Percentiles rank a stretch among this genome's conserved stretches.
Evolutionary conservation across 2,797 vertebrate genomes (phyloP).

Genomic region (Natrix natrix): DNA sequence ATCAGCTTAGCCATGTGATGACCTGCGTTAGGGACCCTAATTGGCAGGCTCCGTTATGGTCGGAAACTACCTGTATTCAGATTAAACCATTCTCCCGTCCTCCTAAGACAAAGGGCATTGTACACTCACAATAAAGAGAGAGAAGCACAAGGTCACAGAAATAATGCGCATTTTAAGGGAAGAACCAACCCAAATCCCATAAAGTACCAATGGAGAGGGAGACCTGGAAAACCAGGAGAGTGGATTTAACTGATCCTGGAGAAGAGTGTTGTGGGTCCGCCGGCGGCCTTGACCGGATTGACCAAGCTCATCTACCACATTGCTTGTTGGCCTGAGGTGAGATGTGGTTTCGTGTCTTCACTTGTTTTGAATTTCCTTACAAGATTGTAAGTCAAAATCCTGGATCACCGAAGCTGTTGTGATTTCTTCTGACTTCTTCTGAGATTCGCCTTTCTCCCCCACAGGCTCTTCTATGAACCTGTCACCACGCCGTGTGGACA

Average conservation of each 20-base stretch:
- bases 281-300: not conserved
- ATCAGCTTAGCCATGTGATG: too few species aligned
- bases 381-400: not conserved
- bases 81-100: not conserved
- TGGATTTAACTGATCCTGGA: not conserved
- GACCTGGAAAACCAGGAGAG: not conserved
- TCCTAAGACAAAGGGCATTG: not conserved
- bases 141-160: not conserved
- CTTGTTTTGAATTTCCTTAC: not conserved
- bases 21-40: too few species aligned
- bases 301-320: not conserved
- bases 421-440: not conserved
- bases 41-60: too few species aligned
- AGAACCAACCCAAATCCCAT: too few species aligned
- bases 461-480: conserved; percentile 81
- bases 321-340: not conserved
- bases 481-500: conserved; percentile 82
- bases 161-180: not conserved
- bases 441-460: not conserved
- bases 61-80: too few species aligned
- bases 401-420: not conserved
- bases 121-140: not conserved
- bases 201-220: too few species aligned
- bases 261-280: not conserved
- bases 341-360: not conserved